A percentile compares a stretch with the other conserved stretches of the same genome.
phyloP scores from a whole-genome alignment of 2,113 vertebrate species.

The Thamnophis sirtalis region DNA sequence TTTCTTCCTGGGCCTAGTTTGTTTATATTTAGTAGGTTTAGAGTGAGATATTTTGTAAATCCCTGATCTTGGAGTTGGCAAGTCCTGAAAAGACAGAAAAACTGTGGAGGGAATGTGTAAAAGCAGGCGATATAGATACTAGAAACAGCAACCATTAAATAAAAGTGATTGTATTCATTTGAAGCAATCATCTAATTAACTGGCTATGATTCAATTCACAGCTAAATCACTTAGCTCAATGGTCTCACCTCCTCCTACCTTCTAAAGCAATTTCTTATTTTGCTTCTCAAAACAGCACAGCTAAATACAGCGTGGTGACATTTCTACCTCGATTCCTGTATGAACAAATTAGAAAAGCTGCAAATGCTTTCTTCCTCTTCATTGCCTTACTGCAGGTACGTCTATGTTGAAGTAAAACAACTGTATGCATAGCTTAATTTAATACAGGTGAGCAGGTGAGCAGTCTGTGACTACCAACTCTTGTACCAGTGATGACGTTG shows the following conservation, averaged over 20 bases:
- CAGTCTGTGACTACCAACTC: neutral
- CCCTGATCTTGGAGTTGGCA: neutral
- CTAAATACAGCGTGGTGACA: conserved; percentile 95
- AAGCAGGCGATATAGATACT: neutral
- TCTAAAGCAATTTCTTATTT: neutral
- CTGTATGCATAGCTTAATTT: neutral
- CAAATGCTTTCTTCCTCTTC: conserved; percentile 99
- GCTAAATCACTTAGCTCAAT: neutral
- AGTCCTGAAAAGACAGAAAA: neutral
- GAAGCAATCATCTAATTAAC: neutral
- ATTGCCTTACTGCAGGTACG: conserved; percentile 98
- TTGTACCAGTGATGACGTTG: neutral
- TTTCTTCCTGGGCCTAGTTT: neutral
- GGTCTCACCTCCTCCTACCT: neutral
- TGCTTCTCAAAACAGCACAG: conserved; percentile 78
- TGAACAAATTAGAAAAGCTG: conserved; percentile 97
- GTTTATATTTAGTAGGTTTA: neutral
- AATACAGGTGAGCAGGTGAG: neutral
- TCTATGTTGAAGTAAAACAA: neutral
- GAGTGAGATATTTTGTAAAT: neutral
- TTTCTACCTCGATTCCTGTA: conserved; percentile 99
- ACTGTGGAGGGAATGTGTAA: neutral
- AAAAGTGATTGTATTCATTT: neutral
- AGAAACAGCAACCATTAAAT: neutral
- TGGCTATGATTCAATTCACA: neutral